Evolutionary conservation across 2,797 vertebrate species (phyloP).

Genomic region (Myotis findleyi): DNA sequence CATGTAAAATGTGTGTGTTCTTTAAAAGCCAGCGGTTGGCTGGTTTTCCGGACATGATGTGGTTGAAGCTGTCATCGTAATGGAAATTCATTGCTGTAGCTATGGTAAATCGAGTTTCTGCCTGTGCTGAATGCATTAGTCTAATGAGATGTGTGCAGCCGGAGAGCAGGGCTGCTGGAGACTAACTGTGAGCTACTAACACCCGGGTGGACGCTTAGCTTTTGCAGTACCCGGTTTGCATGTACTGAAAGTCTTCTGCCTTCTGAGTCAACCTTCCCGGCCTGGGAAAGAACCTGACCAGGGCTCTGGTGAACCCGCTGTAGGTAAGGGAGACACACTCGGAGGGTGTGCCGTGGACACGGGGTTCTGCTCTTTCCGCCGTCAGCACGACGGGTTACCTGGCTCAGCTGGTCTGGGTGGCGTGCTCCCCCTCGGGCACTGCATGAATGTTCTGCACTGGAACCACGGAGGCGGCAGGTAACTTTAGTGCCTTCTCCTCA

Average conservation of each 20-base stretch:
- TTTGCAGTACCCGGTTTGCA: slow-evolving; percentile 86
- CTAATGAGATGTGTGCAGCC: slow-evolving; percentile 98
- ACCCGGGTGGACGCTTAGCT: slow-evolving; percentile 90
- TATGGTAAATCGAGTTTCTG: slow-evolving; percentile 96
- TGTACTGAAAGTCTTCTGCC: slow-evolving; percentile 87
- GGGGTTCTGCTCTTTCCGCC: slow-evolving; percentile 58
- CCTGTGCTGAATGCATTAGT: slow-evolving; percentile 97
- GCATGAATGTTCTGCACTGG: background rate
- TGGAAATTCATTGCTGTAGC: slow-evolving; percentile 97
- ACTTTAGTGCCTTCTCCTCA: slow-evolving; percentile 57
- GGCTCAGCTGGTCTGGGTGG: slow-evolving; percentile 62
- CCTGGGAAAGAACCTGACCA: slow-evolving; percentile 83
- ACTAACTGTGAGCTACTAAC: slow-evolving; percentile 86
- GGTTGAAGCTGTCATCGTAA: slow-evolving; percentile 95
- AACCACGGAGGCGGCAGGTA: slow-evolving; percentile 35
- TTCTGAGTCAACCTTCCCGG: slow-evolving; percentile 81
- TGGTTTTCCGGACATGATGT: slow-evolving; percentile 92
- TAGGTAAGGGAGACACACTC: slow-evolving; percentile 86
- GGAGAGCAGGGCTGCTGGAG: slow-evolving; percentile 88
- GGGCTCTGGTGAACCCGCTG: slow-evolving; percentile 81
- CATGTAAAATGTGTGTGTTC: slow-evolving; percentile 91
- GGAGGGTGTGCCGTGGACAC: slow-evolving; percentile 52
- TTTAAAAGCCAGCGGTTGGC: slow-evolving; percentile 93
- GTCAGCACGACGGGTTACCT: slow-evolving; percentile 60
- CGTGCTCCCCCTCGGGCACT: slow-evolving; percentile 22